Percentiles rank a stretch among this genome's conserved stretches.
These are phyloP conservation scores for Garra rufa DNA, from an alignment of 2,113 vertebrate genomes.

Conservation along the genomic window DNA sequence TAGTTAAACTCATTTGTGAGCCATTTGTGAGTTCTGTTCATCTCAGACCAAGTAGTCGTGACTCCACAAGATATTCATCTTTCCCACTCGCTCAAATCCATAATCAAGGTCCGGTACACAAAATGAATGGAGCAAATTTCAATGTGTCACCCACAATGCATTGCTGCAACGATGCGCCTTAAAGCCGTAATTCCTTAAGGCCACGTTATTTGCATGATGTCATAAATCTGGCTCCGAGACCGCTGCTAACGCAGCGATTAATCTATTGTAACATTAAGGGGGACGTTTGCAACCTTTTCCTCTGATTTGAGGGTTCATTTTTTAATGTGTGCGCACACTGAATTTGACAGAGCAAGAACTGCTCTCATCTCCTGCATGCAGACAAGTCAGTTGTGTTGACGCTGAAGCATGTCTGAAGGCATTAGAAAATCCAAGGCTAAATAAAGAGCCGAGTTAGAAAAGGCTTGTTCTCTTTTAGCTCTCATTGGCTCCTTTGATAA, in stretches of 20 bases:
- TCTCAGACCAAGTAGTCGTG: background rate
- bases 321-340: background rate
- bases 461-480: background rate
- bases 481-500: conserved; percentile 17
- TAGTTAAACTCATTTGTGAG: background rate
- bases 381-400: conserved; percentile 4
- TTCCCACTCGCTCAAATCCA: conserved; percentile 30
- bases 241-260: conserved; percentile 23
- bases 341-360: background rate
- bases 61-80: conserved; percentile 40
- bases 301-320: conserved; percentile 36
- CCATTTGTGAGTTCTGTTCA: background rate
- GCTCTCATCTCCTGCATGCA: conserved; percentile 11
- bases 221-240: conserved; percentile 49
- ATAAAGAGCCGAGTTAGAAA: conserved; percentile 9
- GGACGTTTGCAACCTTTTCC: conserved; percentile 48
- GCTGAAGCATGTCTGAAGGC: conserved; percentile 1
- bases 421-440: conserved; percentile 12
- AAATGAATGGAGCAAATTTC: conserved; percentile 46
- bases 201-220: conserved; percentile 53
- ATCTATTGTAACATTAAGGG: conserved; percentile 42
- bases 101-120: conserved; percentile 55
- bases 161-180: conserved; percentile 24
- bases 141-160: conserved; percentile 39
- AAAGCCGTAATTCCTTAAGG: conserved; percentile 46